phyloP scores from a whole-genome alignment of 2,113 vertebrate genomes.

The Garra rufa region DNA sequence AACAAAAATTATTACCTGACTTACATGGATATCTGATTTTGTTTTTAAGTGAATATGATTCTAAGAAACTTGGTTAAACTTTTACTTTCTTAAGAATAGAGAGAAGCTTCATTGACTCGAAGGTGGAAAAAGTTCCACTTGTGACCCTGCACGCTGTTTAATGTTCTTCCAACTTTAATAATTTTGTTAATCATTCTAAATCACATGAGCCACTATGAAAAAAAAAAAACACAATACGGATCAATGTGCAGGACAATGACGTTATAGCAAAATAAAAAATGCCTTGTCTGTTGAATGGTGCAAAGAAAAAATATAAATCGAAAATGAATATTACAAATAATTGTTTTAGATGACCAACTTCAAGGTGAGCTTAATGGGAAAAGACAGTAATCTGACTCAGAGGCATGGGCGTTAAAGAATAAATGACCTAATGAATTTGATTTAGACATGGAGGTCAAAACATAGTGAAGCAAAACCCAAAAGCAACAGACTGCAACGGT shows the following conservation, averaged over 20 bases:
- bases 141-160: background rate
- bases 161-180: background rate
- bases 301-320: background rate
- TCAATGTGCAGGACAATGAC: conserved; percentile 3
- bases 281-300: background rate
- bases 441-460: conserved; percentile 14
- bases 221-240: background rate
- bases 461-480: conserved; percentile 1
- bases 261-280: background rate
- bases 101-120: background rate
- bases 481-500: background rate
- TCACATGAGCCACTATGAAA: background rate
- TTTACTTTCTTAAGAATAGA: conserved; percentile 15
- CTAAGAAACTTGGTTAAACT: background rate
- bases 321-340: background rate
- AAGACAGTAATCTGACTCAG: background rate
- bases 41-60: conserved; percentile 5
- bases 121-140: background rate
- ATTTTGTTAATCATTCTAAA: conserved; percentile 26
- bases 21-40: background rate
- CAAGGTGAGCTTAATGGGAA: background rate
- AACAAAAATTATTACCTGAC: background rate
- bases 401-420: conserved; percentile 18
- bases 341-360: background rate
- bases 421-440: background rate